These are phyloP conservation scores for Enhydra lutris DNA, from an alignment of 2,113 vertebrate species.

Conservation along the genomic window DNA sequence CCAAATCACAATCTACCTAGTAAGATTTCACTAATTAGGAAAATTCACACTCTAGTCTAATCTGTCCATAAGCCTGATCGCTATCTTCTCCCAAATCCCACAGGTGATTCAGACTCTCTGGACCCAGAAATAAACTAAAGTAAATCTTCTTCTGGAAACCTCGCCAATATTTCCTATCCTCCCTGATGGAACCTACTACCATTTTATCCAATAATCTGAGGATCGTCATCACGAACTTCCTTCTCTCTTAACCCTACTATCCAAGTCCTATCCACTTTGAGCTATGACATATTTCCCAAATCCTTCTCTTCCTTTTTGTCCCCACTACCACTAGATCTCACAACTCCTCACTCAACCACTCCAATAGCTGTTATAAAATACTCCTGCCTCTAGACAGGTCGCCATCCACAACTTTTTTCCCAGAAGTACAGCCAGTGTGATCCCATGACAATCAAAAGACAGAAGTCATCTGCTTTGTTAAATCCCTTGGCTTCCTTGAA, in stretches of 20 bases:
- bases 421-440: not conserved
- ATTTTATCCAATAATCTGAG: not conserved
- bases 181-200: not conserved
- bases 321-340: not conserved
- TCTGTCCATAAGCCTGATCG: not conserved
- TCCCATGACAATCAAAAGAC: not conserved
- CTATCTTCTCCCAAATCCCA: not conserved
- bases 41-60: constrained; percentile 27
- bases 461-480: not conserved
- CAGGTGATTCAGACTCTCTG: not conserved
- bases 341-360: not conserved
- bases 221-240: not conserved
- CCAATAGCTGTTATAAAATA: not conserved
- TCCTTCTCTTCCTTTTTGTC: not conserved
- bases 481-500: not conserved
- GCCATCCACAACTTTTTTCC: not conserved
- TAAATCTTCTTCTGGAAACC: not conserved
- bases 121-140: not conserved
- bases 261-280: not conserved
- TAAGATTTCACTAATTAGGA: constrained; percentile 2
- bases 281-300: not conserved
- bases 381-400: not conserved
- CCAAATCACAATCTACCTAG: not conserved
- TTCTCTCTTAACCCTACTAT: not conserved
- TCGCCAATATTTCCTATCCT: not conserved